Base-by-base conservation (phyloP, 2,888 invertebrate genomes). In the Drosophila emarginata region DNA sequence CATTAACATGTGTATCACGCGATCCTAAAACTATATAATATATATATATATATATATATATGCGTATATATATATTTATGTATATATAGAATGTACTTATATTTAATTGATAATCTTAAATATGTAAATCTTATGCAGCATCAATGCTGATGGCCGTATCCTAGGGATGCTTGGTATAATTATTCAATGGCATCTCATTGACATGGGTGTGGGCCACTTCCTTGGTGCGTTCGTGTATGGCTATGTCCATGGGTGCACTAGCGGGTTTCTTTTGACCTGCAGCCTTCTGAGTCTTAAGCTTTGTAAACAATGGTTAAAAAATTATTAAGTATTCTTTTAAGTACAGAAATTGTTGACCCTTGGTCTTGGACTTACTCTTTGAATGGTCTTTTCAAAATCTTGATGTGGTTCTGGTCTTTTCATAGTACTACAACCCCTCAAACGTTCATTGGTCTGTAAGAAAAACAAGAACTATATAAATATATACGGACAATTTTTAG, bases 361-460 rank as follows among this genome's bases (percentile, higher is more conserved):
- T 28, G 5, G 28, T 5, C 28, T 5, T 32, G 32, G 32, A 84
- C 75, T 91, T 91, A 91, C 91, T 77, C 91, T 88, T 80, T 91
- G 91, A 83, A 91, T 91, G 76, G 91, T 91, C 83, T 91, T 91
- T 76, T 91, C 91, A 72, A 91, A 91, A 74, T 91, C 91, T 77
- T 91, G 91, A 72, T 91, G 91, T 5, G 91, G 91, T 59, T 91
- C 91, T 4, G 89, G 89, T 60, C 91, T 89, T 67, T 91, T 91
- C 76, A 91, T 90, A 52, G 91, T 91, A 62, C 89, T 89, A 80
- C 91, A 90, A 72, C 88, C 85, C 68, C 90, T 90, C 52, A 91
- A 72, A 65, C 91, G 90, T 56, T 91, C 91, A 51, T 89, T 88
- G 50, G 91, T 90, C 91, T 91, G 80, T 54, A 26, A 18, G 7